A percentile compares a stretch with the other conserved stretches of the same genome.
phyloP scores from a whole-genome alignment of 2,888 invertebrate species.

The Argyra leucocephala region DNA sequence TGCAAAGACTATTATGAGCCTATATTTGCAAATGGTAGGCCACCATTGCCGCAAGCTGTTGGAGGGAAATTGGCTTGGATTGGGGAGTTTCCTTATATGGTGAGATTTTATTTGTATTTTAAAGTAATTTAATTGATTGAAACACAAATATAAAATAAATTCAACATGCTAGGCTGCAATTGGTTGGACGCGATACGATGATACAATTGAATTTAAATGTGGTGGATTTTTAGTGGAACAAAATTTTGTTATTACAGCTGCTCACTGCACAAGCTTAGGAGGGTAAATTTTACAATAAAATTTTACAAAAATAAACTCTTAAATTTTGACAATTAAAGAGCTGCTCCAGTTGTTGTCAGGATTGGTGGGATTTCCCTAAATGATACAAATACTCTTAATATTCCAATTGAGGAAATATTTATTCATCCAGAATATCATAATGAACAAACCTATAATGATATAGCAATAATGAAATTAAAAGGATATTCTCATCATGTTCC shows the following conservation, averaged over 20 bases:
- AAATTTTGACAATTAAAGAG: neutral
- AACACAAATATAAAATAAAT: no score
- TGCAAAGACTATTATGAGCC: neutral
- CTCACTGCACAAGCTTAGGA: conserved; percentile 53
- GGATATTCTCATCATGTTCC: neutral
- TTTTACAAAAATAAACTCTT: no score
- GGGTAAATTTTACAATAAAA: neutral
- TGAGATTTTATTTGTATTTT: no score
- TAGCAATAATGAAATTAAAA: conserved; percentile 14
- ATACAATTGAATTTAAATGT: conserved; percentile 45
- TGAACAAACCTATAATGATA: conserved; percentile 13
- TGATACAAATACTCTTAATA: neutral
- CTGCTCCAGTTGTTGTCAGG: conserved; percentile 4
- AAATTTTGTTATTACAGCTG: conserved; percentile 61
- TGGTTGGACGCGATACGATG: neutral
- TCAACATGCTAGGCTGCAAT: no score
- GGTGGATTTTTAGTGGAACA: conserved; percentile 65
- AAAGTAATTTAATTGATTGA: no score
- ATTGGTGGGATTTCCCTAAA: conserved; percentile 10
- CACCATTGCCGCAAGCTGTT: no score
- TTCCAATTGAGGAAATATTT: neutral
- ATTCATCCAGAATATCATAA: conserved; percentile 13
- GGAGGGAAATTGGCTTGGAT: neutral
- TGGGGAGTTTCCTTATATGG: conserved; percentile 10
- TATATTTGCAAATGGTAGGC: neutral